Evolutionary conservation across 2,797 vertebrate species (phyloP), one percentile per base, ranked within the genome.

Genomic region (Psittacula echo): DNA sequence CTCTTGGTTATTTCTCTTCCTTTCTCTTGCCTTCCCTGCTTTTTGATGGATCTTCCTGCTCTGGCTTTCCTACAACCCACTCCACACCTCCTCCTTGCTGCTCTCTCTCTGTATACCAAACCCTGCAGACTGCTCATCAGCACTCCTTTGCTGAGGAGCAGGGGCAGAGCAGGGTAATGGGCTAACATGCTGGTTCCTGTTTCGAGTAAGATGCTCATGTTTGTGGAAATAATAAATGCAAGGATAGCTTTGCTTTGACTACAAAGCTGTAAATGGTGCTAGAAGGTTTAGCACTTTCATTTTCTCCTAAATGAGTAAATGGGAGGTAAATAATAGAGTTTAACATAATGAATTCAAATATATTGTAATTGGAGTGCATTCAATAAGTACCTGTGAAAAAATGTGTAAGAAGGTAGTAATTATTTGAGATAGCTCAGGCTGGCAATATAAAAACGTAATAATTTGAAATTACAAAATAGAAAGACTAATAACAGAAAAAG

Each of bases 281-380:
- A 50, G 39, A 16, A 72, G 42, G 42, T 58, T 77, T 37, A 83
- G 24, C 45, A 42, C 42, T 87, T 93, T 53, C 27, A 47, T 21
- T 94, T 92, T 85, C 54, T 44, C 13, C 27, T 85, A 66, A 91
- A 73, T 41, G 18, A 74, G 34, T n/a, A 94, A 95, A 91, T 41
- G 32, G 42, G 32, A 89, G 17, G 11, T 65, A 83, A 93, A 89
- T 65, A 91, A 80, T 54, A 42, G 34, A 58, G 78, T 87, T 80
- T 78, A 71, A 44, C 27, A 42, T 76, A 67, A 74, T 65, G 4
- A 85, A 30, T 79, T 82, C 23, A 86, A 71, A 76, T 67, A 32
- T 19, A n/a, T 20, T 74, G 12, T 66, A 77, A 85, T 87, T 85
- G 32, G 23, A 34, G 85, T 54, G 26, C 60, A 22, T 72, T 92